Percentiles rank a stretch among this genome's conserved stretches.
phyloP scores from a whole-genome alignment of 2,113 vertebrate genomes.

The Melanerpes formicivorus region DNA sequence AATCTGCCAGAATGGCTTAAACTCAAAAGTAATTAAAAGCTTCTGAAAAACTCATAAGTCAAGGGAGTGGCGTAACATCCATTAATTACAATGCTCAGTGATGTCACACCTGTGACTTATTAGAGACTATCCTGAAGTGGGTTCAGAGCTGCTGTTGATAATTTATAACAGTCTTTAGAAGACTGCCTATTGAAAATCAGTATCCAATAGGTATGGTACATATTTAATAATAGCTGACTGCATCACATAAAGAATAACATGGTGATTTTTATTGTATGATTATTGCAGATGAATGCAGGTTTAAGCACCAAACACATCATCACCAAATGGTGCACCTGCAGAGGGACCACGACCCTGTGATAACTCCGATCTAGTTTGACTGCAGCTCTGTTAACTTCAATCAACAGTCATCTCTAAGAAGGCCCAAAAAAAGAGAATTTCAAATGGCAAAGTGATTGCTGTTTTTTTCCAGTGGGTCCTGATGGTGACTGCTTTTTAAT shows the following conservation, averaged over 20 bases:
- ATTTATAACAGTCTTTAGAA: constrained; percentile 30
- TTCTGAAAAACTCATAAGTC: constrained; percentile 33
- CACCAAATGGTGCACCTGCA: background rate
- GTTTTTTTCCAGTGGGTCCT: background rate
- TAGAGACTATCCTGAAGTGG: background rate
- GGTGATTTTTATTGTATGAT: background rate
- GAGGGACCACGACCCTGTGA: background rate
- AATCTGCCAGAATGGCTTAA: constrained; percentile 35
- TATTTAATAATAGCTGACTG: background rate
- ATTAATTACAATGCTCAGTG: constrained; percentile 27
- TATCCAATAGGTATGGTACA: background rate
- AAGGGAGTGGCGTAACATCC: constrained; percentile 24
- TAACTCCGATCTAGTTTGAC: constrained; percentile 1
- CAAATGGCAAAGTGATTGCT: background rate
- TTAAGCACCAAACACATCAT: background rate
- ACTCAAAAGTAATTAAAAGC: constrained; percentile 48
- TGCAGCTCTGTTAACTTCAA: constrained; percentile 13
- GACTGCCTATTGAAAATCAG: background rate
- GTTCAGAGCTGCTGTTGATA: constrained; percentile 30
- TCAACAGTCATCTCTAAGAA: background rate
- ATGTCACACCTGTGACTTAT: constrained; percentile 46
- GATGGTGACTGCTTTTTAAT: background rate
- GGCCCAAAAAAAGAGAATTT: background rate
- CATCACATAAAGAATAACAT: background rate
- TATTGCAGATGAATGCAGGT: accelerated